Base-by-base conservation (phyloP, 2,113 vertebrate species). In the Ceyx margarethae region DNA sequence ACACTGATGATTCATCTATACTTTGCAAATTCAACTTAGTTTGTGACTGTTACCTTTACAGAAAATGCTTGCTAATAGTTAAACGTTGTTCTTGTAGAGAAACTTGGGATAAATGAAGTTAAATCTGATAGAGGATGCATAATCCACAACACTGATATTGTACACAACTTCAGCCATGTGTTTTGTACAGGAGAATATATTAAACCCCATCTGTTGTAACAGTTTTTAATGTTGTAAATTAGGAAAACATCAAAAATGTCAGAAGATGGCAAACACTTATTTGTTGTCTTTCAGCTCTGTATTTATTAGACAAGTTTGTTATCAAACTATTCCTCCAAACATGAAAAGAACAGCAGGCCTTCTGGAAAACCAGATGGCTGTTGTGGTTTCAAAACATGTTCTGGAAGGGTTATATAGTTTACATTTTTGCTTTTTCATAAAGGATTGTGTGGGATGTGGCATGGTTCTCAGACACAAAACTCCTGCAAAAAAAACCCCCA, bases 351-450 rank as follows among this genome's bases (percentile, higher is more conserved):
- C 98, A 98, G 97, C 83, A 90, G 93, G 97, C 97, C 97, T 98
- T 98, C 97, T 98, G 97, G 97, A 97, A 91, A 94, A 96, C 94
- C 98, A 98, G 98, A 98, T 98, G 98, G 97, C 97, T 96, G 87
- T 80, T 20, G 94, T 90, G 96, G 96, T 96, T 97, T 97, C 48
- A 6, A 87, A 77, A 91, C 94, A 88, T 92, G 81, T 95, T 97
- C 94, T 82, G 95, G 81, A 95, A 96, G 92, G 90, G 91, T 87
- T 92, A 72, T 89, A 64, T 79, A 95, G 96, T 95, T 95, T 95
- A 91, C 83, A 88, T 95, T 91, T 95, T 93, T 95, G 79, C 76
- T 74, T 75, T 57, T 93, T 97, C 80, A 92, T 90, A 78, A 69
- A 93, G 85, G 78, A 88, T 89, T 95, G 94, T 95, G 72, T 89